phyloP scores from a whole-genome alignment of 2,888 invertebrate genomes.

The Scaptomyza flava region DNA sequence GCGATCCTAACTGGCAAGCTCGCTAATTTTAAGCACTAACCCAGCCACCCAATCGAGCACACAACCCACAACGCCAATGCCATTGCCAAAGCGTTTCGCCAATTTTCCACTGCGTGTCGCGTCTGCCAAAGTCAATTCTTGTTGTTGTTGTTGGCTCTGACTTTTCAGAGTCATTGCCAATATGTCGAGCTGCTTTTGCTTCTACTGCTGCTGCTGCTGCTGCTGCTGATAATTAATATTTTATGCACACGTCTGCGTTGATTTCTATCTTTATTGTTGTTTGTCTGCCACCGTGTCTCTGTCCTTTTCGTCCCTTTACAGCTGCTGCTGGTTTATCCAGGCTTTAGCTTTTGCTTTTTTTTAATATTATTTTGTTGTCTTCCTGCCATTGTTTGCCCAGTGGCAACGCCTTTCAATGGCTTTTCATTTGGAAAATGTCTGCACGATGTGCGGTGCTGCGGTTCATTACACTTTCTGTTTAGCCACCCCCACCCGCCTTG shows the following conservation, averaged over 20 bases:
- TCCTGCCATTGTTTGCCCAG: conserved; percentile 70
- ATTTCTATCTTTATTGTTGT: conserved; percentile 79
- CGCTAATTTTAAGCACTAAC: conserved; percentile 60
- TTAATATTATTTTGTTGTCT: conserved; percentile 18
- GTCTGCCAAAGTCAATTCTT: conserved; percentile 58
- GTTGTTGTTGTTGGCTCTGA: conserved; percentile 24
- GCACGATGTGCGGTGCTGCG: conserved; percentile 72
- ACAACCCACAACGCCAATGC: conserved; percentile 20
- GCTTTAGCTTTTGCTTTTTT: conserved; percentile 23
- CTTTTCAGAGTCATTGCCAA: conserved; percentile 72
- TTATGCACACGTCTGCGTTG: conserved; percentile 79
- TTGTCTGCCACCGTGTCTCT: conserved; percentile 59
- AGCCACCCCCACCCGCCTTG: conserved; percentile 36
- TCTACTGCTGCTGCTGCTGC: conserved; percentile 24
- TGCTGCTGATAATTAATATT: conserved; percentile 73
- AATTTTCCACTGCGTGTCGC: conserved; percentile 63
- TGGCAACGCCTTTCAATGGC: conserved; percentile 73
- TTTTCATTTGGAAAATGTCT: conserved; percentile 78
- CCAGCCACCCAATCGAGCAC: neutral
- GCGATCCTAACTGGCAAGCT: conserved; percentile 52
- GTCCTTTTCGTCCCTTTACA: conserved; percentile 1
- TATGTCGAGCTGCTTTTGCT: conserved; percentile 50
- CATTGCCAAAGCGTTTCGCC: conserved; percentile 59
- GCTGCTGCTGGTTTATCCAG: conserved; percentile 13
- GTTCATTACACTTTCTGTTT: conserved; percentile 79